Conservation (phyloP, 2,888 invertebrate species). For the Drosophila percnosoma region DNA sequence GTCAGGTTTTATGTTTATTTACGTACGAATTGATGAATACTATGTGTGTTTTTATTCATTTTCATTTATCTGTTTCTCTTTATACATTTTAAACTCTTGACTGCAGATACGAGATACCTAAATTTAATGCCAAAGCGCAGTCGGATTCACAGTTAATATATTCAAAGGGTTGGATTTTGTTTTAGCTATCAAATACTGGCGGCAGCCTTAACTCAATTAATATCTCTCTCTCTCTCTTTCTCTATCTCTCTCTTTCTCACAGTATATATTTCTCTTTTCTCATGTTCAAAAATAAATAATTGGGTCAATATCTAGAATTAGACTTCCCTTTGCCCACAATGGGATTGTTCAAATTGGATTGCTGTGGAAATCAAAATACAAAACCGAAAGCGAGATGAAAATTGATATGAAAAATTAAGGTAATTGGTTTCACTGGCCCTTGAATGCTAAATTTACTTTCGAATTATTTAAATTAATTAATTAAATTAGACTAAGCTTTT, state of each 20-base stretch:
- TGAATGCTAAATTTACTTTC: not conserved
- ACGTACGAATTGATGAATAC: slow-evolving; percentile 66
- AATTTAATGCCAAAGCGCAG: slow-evolving; percentile 38
- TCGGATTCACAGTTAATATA: slow-evolving; percentile 27
- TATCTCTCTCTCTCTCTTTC: not conserved
- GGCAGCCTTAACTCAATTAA: slow-evolving; percentile 19
- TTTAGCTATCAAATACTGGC: slow-evolving; percentile 10
- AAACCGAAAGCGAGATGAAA: slow-evolving; percentile 1
- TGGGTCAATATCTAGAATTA: slow-evolving; percentile 12
- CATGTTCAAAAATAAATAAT: slow-evolving; percentile 18
- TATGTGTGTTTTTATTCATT: slow-evolving; percentile 28
- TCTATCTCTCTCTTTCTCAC: not conserved
- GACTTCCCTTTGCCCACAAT: slow-evolving; percentile 5
- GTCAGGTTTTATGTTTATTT: slow-evolving; percentile 51
- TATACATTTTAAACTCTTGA: slow-evolving; percentile 25
- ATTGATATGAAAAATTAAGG: slow-evolving; percentile 9
- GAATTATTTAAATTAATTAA: not conserved
- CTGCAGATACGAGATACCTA: slow-evolving; percentile 17
- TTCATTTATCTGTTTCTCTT: slow-evolving; percentile 15
- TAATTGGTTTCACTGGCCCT: slow-evolving; percentile 17
- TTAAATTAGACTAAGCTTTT: not conserved
- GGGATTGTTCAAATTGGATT: slow-evolving; percentile 4
- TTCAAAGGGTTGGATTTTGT: not conserved
- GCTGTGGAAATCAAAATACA: slow-evolving; percentile 18
- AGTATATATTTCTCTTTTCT: not conserved